These are phyloP conservation scores for Tachystola acroxantha DNA, from an alignment of 2,888 invertebrate genomes.

Conservation along the genomic window DNA sequence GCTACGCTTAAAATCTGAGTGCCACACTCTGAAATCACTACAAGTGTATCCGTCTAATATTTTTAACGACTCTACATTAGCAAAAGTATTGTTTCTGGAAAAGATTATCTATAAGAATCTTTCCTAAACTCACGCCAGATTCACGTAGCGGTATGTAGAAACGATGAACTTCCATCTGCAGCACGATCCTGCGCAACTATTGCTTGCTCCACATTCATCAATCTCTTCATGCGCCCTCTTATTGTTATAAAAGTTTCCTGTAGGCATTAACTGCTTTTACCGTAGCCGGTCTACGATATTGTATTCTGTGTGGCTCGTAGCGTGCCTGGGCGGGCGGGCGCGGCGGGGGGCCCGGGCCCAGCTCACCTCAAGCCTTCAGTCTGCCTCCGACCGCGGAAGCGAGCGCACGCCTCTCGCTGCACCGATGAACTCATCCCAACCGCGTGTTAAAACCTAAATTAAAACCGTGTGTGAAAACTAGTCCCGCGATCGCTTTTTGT, in stretches of 20 bases:
- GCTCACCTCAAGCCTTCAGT: constrained; percentile 58
- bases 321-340: constrained; percentile 56
- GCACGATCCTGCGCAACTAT: too few species aligned
- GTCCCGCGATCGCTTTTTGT: constrained; percentile 27
- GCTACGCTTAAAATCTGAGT: too few species aligned
- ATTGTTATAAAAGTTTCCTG: background rate
- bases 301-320: constrained; percentile 43
- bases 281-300: background rate
- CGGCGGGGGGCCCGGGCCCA: constrained; percentile 39
- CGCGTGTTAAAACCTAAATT: constrained; percentile 60
- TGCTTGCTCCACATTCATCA: too few species aligned
- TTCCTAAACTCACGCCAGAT: too few species aligned
- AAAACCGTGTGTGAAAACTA: constrained; percentile 39
- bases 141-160: too few species aligned
- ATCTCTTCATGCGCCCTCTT: too few species aligned
- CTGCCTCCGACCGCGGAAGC: constrained; percentile 34
- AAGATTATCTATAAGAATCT: too few species aligned
- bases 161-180: too few species aligned
- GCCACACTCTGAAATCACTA: too few species aligned
- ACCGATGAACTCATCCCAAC: constrained; percentile 21
- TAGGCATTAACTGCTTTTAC: background rate
- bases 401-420: constrained; percentile 28
- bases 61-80: too few species aligned
- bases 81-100: too few species aligned
- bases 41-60: too few species aligned